Conservation (phyloP, 1,140 invertebrate genomes). For the Metaphire vulgaris region DNA sequence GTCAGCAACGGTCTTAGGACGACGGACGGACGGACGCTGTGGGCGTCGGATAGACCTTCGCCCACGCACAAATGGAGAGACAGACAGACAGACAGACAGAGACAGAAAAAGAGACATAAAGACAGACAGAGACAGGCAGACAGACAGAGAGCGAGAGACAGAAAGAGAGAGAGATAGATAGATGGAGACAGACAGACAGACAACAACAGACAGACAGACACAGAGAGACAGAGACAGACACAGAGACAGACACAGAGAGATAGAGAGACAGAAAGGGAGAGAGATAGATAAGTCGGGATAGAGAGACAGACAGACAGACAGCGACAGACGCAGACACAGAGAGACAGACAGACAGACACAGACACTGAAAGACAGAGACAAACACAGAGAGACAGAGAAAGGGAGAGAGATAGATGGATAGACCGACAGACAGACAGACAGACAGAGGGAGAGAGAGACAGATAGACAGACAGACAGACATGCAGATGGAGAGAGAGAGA, state of each 20-base stretch:
- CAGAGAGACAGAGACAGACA: background rate
- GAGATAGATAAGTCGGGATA: background rate
- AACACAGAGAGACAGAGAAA: background rate
- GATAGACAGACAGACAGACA: background rate
- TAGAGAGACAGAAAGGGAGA: background rate
- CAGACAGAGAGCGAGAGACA: too few species aligned
- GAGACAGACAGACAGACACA: background rate
- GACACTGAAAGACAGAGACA: background rate
- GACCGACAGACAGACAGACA: background rate
- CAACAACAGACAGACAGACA: background rate
- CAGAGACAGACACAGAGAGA: background rate
- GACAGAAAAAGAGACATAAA: too few species aligned
- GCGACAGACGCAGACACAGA: background rate
- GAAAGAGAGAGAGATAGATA: too few species aligned
- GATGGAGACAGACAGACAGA: background rate
- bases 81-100: too few species aligned
- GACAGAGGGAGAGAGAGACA: background rate
- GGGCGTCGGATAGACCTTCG: too few species aligned
- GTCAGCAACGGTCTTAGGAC: too few species aligned
- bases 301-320: background rate
- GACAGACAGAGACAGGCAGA: too few species aligned
- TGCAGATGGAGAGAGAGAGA: too few species aligned
- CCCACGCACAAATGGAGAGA: too few species aligned
- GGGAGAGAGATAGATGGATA: background rate
- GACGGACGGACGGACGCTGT: too few species aligned